phyloP scores from a whole-genome alignment of 2,113 vertebrate genomes.

The Rattus norvegicus region GRCr8 NC_086032.1:73552501-73553000 shows the following conservation, averaged over 20 bases:
- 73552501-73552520: background rate
- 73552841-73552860: background rate
- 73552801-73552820: background rate
- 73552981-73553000: background rate
- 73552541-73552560: background rate
- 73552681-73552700: background rate
- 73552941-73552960: background rate
- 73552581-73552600: background rate
- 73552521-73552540: background rate
- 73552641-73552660: background rate
- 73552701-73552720: background rate
- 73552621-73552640: background rate
- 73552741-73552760: background rate
- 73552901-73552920: background rate
- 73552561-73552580: background rate
- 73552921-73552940: background rate
- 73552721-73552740: background rate
- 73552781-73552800: background rate
- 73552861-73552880: background rate
- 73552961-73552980: background rate
- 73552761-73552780: background rate
- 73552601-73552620: background rate
- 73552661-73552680: background rate
- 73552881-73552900: no score
- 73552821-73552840: background rate